phyloP scores from a whole-genome alignment of 1,140 invertebrate species.

The Cydia amplana region DNA sequence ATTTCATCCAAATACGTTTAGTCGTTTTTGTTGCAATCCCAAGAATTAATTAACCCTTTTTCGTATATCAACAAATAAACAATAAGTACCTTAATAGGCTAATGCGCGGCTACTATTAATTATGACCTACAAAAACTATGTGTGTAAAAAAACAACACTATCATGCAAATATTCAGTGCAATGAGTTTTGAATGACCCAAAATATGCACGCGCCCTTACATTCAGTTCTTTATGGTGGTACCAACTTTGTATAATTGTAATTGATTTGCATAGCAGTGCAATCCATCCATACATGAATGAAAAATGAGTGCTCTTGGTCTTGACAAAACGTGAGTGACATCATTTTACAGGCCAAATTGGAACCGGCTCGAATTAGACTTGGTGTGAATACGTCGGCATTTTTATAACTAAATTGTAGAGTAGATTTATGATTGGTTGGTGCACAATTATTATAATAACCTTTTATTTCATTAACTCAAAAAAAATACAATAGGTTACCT shows the following conservation, averaged over 20 bases:
- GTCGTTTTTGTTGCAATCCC: no score
- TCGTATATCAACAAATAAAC: no score
- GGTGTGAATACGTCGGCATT: not conserved
- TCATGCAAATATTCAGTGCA: not conserved
- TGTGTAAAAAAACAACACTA: not conserved
- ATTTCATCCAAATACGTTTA: no score
- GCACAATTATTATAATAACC: no score
- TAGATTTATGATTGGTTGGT: no score
- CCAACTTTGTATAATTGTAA: constrained; percentile 31
- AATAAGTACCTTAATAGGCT: no score
- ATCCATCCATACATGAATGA: constrained; percentile 23
- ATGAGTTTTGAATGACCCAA: not conserved
- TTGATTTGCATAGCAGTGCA: constrained; percentile 31
- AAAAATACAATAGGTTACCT: no score
- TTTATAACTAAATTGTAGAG: not conserved
- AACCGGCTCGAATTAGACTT: not conserved
- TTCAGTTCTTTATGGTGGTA: constrained; percentile 27
- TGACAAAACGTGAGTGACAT: constrained; percentile 25
- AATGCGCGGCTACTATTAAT: no score
- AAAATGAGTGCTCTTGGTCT: constrained; percentile 5
- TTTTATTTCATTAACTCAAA: no score
- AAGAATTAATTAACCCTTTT: no score
- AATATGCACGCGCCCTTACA: constrained; percentile 17
- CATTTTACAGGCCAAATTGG: constrained; percentile 10
- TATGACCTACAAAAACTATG: no score